Evolutionary conservation across 2,113 vertebrate genomes (phyloP), one percentile per base, ranked within the genome.

Genomic region (Cephalopterus ornatus): DNA sequence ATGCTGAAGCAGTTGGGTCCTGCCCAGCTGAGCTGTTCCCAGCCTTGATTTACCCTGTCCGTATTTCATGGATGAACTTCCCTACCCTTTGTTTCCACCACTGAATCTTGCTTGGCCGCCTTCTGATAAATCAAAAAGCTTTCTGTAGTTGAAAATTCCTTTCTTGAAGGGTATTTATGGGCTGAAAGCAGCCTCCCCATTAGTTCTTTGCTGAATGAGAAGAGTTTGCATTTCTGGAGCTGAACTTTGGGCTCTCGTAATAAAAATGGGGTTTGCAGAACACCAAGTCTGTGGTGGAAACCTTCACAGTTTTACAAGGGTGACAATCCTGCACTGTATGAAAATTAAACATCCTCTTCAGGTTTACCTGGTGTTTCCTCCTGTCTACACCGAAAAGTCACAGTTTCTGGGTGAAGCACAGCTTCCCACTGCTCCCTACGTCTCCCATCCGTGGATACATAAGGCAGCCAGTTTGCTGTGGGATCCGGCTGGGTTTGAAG

Each of bases 21-120:
- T 80, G 53, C 53, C 74, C 59, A 63, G 53, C 91, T 61, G 26
- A 55, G 55, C 55, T 39, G 23, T 24, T 74, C 79, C 47, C 76
- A 68, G 53, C 13, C 76, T 32, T 47, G 72, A 56, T 83, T 92
- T 59, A 50, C 62, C 41, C 2, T 0, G 33, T 13, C 49, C 1
- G 0, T 52, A 20, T 35, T 86, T 47, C 49, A 5, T 5, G 4
- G 7, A 6, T 1, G 5, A 33, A 76, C 80, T 65, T 30, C 22
- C 42, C 46, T 5, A 6, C 35, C 44, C 74, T 94, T 91, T 82
- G 30, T 68, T 76, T 53, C 28, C 37, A 35, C 76, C 46, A 2
- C 59, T 41, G 21, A 47, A 39, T 63, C 75, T 76, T 19, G 17
- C 47, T 33, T 63, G 46, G 83, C 28, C 26, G 33, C 70, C 55